Conservation (phyloP, 2,113 vertebrate species). For the Egretta garzetta region DNA sequence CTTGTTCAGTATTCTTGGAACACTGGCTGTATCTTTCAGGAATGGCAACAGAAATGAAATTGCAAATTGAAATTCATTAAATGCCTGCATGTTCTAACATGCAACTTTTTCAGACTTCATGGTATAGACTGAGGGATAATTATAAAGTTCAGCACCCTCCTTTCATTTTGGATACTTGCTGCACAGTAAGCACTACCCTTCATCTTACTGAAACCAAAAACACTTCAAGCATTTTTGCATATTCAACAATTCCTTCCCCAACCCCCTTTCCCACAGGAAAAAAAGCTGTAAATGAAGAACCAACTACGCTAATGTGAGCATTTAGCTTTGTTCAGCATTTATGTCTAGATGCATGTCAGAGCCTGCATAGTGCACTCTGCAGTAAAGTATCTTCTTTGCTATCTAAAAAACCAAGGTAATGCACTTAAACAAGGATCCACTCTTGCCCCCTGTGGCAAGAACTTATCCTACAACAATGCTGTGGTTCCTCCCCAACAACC, state of each 20-base stretch:
- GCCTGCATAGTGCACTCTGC: background rate
- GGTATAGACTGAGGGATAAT: background rate
- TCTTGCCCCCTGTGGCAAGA: background rate
- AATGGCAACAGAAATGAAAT: background rate
- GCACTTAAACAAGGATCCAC: background rate
- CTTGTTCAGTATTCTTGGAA: background rate
- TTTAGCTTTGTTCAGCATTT: background rate
- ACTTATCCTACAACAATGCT: background rate
- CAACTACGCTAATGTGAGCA: rapidly evolving
- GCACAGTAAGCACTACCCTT: background rate
- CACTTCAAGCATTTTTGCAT: background rate
- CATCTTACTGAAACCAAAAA: background rate
- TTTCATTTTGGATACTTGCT: background rate
- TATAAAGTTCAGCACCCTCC: background rate
- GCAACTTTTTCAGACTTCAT: background rate
- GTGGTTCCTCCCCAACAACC: background rate
- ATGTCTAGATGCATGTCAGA: background rate
- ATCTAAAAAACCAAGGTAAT: background rate
- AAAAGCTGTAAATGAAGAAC: background rate
- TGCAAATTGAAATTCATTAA: background rate
- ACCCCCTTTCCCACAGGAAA: background rate
- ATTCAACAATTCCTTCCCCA: background rate
- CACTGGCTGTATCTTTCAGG: background rate
- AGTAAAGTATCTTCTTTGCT: background rate
- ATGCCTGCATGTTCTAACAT: background rate